These are phyloP conservation scores for Lissonota sp. DNA, from an alignment of 2,888 invertebrate genomes.

Conservation along the genomic window DNA sequence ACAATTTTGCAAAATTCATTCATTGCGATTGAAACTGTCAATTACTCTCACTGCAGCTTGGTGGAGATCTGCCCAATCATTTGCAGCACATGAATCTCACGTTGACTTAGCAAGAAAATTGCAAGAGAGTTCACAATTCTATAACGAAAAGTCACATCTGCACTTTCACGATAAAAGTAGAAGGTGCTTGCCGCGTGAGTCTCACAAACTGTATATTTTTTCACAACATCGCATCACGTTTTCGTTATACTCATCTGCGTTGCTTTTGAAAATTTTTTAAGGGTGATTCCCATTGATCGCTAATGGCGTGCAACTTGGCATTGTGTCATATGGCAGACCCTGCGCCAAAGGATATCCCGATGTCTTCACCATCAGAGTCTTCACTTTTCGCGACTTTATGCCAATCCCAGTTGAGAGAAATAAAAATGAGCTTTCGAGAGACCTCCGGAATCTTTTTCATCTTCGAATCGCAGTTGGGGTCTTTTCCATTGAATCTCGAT, in stretches of 20 bases:
- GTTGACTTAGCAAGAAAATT: conserved; percentile 28
- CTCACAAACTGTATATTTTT: too few species aligned
- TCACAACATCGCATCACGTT: too few species aligned
- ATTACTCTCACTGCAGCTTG: neutral
- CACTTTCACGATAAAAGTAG: conserved; percentile 74
- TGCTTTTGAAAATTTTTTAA: neutral
- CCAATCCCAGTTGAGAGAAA: too few species aligned
- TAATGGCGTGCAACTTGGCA: conserved; percentile 58
- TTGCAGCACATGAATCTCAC: conserved; percentile 32
- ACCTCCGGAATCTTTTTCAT: too few species aligned
- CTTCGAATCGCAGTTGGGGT: too few species aligned
- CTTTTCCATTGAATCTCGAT: too few species aligned
- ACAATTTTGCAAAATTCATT: too few species aligned
- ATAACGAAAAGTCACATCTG: conserved; percentile 73
- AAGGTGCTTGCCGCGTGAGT: conserved; percentile 80
- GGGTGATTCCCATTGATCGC: conserved; percentile 62
- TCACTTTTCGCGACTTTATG: conserved; percentile 24
- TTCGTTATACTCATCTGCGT: too few species aligned
- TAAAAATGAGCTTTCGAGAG: too few species aligned
- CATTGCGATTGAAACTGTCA: too few species aligned
- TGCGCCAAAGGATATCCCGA: conserved; percentile 64
- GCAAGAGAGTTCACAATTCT: conserved; percentile 21
- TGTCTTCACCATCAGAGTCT: conserved; percentile 54
- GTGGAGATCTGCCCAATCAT: conserved; percentile 3
- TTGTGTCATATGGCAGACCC: conserved; percentile 61